Base-by-base conservation (phyloP, 64 coral and sea anemone genomes). In the Stylophora pistillata region DNA sequence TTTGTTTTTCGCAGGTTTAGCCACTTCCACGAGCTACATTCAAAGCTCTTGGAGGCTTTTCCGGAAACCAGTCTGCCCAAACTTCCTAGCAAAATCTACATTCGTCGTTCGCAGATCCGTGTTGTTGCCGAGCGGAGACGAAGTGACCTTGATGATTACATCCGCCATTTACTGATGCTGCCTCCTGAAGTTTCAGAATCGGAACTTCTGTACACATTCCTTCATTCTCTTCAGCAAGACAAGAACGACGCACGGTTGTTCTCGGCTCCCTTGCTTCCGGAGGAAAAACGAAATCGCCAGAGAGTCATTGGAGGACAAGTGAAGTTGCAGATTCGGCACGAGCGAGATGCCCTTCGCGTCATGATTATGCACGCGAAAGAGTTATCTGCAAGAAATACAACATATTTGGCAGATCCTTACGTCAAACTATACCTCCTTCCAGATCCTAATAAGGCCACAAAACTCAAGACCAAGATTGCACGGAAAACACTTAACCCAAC, bases 281-380 rank as follows among this genome's bases (percentile, higher is more conserved):
- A 99, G 76, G 97, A 99, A 78, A 89, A 95, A 78, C 63, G 90
- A 15, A 78, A 82, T 20, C 89, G 90, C 31, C 88, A 93, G 27
- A 87, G 97, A 33, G 55, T 82, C 27, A 86, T 92, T 30, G 91
- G 61, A 25, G 89, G 25, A 58, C 78, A 27, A 68, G 89, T 99
- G 10, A 99, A 99, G 65, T 73, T 99, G 26, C 89, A 91, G 15
- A 89, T 99, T 75, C 84, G 93, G 0, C 83, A 92, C 65, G 83
- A 92, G 60, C 26, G 70, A 10, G 86, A 86, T 57, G 76, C 82
- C 26, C 87, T 99, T 6, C 78, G 88, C 17, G 91, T 99, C 1
- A 99, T 99, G 97, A 87, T 99, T 18, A 99, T 99, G 91, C 97
- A 99, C 85, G 97, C 88, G 3, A 99, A 93, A 53, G 81, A 93